A percentile compares a stretch with the other conserved stretches of the same genome.
phyloP scores from a whole-genome alignment of 1,140 invertebrate genomes.

The Eueides isabella region DNA sequence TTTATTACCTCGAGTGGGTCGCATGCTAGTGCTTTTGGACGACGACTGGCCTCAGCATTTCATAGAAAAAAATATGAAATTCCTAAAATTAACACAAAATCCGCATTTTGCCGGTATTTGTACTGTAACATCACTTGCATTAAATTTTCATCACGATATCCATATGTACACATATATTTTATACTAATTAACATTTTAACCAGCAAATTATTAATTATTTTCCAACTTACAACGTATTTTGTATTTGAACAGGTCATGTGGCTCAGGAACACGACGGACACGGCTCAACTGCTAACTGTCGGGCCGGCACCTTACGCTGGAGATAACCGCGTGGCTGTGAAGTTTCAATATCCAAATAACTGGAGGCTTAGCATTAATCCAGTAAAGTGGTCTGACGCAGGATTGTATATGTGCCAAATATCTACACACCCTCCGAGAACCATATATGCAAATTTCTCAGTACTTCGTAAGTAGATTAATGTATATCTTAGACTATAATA shows the following conservation, averaged over 20 bases:
- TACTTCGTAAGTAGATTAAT: slow-evolving; percentile 81
- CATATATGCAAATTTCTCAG: slow-evolving; percentile 84
- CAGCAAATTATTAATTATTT: too few species aligned
- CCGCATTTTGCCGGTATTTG: too few species aligned
- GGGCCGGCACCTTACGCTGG: slow-evolving; percentile 88
- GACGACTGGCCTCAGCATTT: too few species aligned
- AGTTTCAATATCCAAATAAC: slow-evolving; percentile 92
- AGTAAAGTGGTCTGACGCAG: slow-evolving; percentile 88
- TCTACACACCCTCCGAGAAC: slow-evolving; percentile 91
- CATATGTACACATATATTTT: too few species aligned
- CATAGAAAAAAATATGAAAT: too few species aligned
- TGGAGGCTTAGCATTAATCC: slow-evolving; percentile 91
- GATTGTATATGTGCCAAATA: slow-evolving; percentile 93
- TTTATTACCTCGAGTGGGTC: too few species aligned
- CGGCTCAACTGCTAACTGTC: slow-evolving; percentile 89
- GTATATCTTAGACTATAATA: slow-evolving; percentile 4
- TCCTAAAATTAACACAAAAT: too few species aligned
- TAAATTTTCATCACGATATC: too few species aligned
- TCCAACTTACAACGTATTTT: too few species aligned
- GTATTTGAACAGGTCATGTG: slow-evolving; percentile 87
- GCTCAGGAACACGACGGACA: slow-evolving; percentile 87
- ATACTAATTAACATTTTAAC: too few species aligned
- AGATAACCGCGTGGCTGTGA: slow-evolving; percentile 87
- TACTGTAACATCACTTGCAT: too few species aligned
- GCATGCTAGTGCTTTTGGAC: too few species aligned